Evolutionary conservation across 2,888 invertebrate species (phyloP), one percentile per base, ranked within the genome.

Genomic region (Dyspetes luteomarginatus): DNA sequence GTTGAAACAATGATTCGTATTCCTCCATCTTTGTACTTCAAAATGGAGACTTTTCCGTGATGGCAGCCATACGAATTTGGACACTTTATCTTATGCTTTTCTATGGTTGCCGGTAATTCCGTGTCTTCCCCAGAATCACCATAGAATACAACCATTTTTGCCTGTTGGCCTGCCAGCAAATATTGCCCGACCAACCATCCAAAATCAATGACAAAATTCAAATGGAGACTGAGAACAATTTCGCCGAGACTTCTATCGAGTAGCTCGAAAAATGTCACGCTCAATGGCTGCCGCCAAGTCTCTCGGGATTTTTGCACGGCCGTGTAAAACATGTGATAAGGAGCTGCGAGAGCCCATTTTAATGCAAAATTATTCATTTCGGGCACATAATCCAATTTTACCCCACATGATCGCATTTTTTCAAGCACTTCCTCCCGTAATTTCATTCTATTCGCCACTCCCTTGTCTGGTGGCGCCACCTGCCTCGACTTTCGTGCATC

Each of bases 171-270:
- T 68, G 95, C 96, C 86, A 95, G 95, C 86, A 95, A 94, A 87
- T 98, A 98, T 86, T 98, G 97, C 0, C 97, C 95, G 73, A 97
- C 93, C 0, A 98, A 91, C 98, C 98, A 99, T 0, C 96, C 96
- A 7, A 97, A 93, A 86, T 98, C 98, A 45, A 98, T 96, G 96
- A 98, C 97, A 88, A 97, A 98, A 92, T 97, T 98, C 26, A 98
- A 96, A 92, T 98, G 97, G n/a, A 97, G 92, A 0, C 96, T 95
- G 52, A 94, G 94, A 84, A 95, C 95, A 3, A 97, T 92, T 75
- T 95, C 94, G 0, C 97, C 97, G 2, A 97, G 92, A 88, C 96
- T 96, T 4, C 93, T 93, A 87, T 97, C 97, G 3, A 97, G 91
- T n/a, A 97, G 93, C 92, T 97, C 97, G 94, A 93, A 94, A 85